These are phyloP conservation scores for Panagrolaimus sp. DNA, from an alignment of 1,140 invertebrate genomes.

Conservation along the genomic window DNA sequence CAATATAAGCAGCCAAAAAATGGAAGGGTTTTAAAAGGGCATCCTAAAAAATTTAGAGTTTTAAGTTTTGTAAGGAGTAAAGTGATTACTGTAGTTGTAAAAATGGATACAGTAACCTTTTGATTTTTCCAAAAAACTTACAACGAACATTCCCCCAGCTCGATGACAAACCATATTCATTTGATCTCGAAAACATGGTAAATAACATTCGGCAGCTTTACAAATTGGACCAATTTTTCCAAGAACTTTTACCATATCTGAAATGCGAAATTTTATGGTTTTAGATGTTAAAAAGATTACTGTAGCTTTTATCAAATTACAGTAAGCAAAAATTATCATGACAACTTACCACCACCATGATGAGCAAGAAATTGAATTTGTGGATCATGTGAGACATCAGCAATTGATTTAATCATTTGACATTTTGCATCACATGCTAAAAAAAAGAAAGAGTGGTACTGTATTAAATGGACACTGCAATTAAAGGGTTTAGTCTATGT, in stretches of 20 bases:
- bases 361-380: background rate
- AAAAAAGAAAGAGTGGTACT: too few species aligned
- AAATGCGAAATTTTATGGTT: too few species aligned
- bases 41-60: background rate
- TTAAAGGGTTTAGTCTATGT: too few species aligned
- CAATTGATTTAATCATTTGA: background rate
- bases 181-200: conserved; percentile 2
- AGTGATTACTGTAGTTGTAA: background rate
- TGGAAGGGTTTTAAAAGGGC: conserved; percentile 3
- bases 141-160: background rate
- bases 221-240: background rate
- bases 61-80: too few species aligned
- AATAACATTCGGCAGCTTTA: background rate
- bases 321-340: too few species aligned
- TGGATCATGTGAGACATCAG: background rate
- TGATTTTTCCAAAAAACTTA: background rate
- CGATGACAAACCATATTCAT: background rate
- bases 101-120: too few species aligned
- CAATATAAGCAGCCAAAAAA: background rate
- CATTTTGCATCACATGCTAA: background rate
- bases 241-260: too few species aligned
- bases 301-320: too few species aligned
- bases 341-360: background rate
- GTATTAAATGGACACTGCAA: too few species aligned
- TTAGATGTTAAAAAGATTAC: too few species aligned